Conservation (phyloP, 2,797 vertebrate species). For the Poeciliopsis infans region DNA sequence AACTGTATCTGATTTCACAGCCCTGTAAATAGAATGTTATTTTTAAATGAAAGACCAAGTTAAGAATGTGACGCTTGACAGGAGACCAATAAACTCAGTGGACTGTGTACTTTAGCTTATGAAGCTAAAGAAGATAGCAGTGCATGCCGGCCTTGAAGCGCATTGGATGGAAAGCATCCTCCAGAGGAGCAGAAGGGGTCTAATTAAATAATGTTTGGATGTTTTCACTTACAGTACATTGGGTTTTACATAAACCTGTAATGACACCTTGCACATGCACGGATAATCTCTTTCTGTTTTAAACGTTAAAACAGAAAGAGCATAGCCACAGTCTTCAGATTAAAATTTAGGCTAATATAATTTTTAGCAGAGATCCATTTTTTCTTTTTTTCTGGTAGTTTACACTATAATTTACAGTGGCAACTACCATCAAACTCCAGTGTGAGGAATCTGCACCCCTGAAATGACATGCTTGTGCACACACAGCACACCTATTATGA, state of each 20-base stretch:
- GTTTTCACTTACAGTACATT: neutral
- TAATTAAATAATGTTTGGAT: neutral
- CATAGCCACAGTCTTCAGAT: too few relatives aligned
- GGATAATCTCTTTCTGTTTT: neutral
- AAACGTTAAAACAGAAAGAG: too few relatives aligned
- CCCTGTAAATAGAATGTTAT: neutral
- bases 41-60: neutral
- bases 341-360: neutral
- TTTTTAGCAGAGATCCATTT: neutral
- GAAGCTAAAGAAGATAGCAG: neutral
- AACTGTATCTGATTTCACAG: slow-evolving; percentile 2
- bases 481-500: neutral
- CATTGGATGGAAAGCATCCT: neutral
- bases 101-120: neutral
- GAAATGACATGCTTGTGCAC: neutral
- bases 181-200: neutral
- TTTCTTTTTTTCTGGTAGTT: neutral
- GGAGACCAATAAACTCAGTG: neutral
- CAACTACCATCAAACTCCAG: neutral
- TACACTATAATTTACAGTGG: neutral
- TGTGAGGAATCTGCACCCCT: neutral
- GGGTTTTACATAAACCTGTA: neutral
- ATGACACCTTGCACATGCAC: neutral
- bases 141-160: neutral
- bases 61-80: neutral